Evolutionary conservation across 2,797 vertebrate genomes (phyloP), one percentile per base, ranked within the genome.

Genomic region (Takifugu ocellatus): DNA sequence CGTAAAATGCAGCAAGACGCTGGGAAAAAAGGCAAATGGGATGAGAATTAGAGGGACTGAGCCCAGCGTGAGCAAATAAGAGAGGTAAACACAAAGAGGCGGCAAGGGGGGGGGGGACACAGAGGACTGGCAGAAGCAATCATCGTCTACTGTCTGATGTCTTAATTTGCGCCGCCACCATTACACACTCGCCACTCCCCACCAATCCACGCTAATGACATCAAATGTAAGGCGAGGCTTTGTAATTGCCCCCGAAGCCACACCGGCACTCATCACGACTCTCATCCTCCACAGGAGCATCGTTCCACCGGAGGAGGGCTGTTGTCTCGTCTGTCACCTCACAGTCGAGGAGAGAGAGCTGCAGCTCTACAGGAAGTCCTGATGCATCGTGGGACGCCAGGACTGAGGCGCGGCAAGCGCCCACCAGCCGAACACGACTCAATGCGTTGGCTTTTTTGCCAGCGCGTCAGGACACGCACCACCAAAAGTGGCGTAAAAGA

Each of bases 91-190:
- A 85, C 73, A 75, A 82, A 77, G 82, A 82, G 68, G 63, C 71
- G 53, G 54, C 6, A 63, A 66, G 47, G 50, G 62, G 52, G 61
- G 64, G 7, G n/a, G 58, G 61, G 78, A 74, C 61, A 77, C 68
- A 74, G 65, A 73, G 64, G 70, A 72, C 77, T 86, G 88, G 84
- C 82, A 82, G 79, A 85, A 65, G 80, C 75, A 78, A 85, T 88
- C 81, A 84, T 81, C 77, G 81, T 84, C 83, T 77, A 73, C 81
- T 77, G 66, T 62, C 58, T 69, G 75, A 85, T 33, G 72, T 80
- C 81, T 87, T 83, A 72, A 84, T 85, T 79, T 82, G 55, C 59
- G 63, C 26, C 11, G 59, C 75, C 74, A 63, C 80, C 61, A 68
- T 49, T 74, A 60, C 54, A 75, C 67, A 69, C 51, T 68, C 63